phyloP scores from a whole-genome alignment of 2,888 invertebrate genomes.

The Heteromyza rotundicornis region DNA sequence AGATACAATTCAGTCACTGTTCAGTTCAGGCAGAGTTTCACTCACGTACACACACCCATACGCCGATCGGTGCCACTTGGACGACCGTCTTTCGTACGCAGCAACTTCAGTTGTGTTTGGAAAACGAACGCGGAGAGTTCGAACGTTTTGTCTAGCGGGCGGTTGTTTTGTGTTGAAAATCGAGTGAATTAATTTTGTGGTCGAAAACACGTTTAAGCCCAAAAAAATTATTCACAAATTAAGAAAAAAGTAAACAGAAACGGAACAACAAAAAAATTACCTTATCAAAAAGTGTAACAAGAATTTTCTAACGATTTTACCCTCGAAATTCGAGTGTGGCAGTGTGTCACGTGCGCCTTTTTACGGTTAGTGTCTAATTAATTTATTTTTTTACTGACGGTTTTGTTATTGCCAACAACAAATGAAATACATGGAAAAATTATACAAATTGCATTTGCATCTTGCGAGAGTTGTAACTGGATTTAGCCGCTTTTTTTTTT shows the following conservation, averaged over 20 bases:
- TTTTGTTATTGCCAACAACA: neutral
- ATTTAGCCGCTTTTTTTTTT: neutral
- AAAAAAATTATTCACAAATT: constrained; percentile 6
- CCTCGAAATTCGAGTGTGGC: neutral
- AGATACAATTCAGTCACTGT: neutral
- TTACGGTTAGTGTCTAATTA: neutral
- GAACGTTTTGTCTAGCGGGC: neutral
- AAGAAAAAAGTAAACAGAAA: constrained; percentile 6
- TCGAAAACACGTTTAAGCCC: neutral
- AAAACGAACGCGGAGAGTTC: neutral
- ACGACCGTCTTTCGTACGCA: neutral
- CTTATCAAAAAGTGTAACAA: neutral
- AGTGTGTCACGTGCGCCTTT: neutral
- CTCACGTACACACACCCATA: neutral
- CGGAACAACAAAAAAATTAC: too few relatives aligned
- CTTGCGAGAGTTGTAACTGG: neutral
- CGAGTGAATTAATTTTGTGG: neutral
- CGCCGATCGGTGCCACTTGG: neutral
- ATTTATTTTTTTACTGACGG: neutral
- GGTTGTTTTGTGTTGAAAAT: neutral
- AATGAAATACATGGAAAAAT: neutral
- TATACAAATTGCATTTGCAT: neutral
- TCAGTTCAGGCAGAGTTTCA: too few relatives aligned
- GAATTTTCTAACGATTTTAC: neutral
- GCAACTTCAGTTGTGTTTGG: constrained; percentile 1